phyloP scores from a whole-genome alignment of 2,797 vertebrate species.

The Eulemur mongoz region DNA sequence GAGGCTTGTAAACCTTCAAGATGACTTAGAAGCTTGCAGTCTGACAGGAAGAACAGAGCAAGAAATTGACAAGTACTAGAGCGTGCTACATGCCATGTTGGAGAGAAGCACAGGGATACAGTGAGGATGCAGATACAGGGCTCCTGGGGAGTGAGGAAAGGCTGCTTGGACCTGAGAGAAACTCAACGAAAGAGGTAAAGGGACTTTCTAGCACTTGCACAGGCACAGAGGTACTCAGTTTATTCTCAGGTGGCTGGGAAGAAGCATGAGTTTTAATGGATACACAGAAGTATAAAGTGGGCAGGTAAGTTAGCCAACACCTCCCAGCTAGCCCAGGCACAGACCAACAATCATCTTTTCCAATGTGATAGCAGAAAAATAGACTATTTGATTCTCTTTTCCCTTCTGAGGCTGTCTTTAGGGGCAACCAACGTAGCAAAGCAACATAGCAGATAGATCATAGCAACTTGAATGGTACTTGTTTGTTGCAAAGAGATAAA shows the following conservation, averaged over 20 bases:
- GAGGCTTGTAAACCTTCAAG: not conserved
- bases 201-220: not conserved
- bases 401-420: not conserved
- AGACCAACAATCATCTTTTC: not conserved
- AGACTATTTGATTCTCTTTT: not conserved
- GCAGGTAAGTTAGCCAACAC: not conserved
- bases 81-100: not conserved
- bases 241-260: not conserved
- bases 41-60: not conserved
- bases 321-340: not conserved
- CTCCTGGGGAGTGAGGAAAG: not conserved
- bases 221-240: not conserved
- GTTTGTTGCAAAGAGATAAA: slow-evolving; percentile 70
- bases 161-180: not conserved
- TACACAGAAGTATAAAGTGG: not conserved
- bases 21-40: not conserved
- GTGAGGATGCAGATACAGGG: not conserved
- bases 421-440: not conserved
- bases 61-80: not conserved
- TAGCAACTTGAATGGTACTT: slow-evolving; percentile 36
- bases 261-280: not conserved
- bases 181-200: not conserved
- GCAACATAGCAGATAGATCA: not conserved
- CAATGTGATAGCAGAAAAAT: not conserved
- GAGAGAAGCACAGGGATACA: not conserved